Percentiles rank a stretch among this genome's conserved stretches.
Evolutionary conservation across 2,888 invertebrate species (phyloP).

Genomic region (Tinea trinotella): DNA sequence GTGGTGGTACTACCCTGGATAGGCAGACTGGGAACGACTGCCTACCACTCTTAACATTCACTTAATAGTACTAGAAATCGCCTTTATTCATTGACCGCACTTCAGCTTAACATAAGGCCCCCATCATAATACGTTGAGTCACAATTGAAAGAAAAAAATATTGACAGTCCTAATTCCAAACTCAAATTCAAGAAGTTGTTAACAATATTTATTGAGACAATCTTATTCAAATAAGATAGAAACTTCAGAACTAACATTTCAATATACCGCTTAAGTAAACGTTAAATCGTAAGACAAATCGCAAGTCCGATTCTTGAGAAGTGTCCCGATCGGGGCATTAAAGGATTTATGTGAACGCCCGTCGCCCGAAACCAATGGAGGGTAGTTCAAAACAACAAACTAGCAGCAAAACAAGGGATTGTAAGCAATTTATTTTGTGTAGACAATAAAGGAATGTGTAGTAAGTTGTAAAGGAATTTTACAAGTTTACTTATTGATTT

Average conservation of each 20-base stretch:
- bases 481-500: too few relatives aligned
- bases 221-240: background rate
- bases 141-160: too few relatives aligned
- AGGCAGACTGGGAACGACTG: too few relatives aligned
- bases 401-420: conserved; percentile 8
- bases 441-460: conserved; percentile 8
- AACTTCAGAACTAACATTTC: background rate
- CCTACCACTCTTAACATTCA: too few relatives aligned
- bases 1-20: too few relatives aligned
- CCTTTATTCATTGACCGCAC: too few relatives aligned
- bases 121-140: too few relatives aligned
- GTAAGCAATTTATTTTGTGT: conserved; percentile 8
- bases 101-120: too few relatives aligned
- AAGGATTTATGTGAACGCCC: background rate
- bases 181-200: too few relatives aligned
- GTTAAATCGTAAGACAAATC: conserved; percentile 11
- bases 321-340: conserved; percentile 10
- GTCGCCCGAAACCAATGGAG: conserved; percentile 12
- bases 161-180: too few relatives aligned
- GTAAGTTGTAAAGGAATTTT: conserved; percentile 2
- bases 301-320: conserved; percentile 11
- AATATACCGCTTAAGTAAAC: background rate
- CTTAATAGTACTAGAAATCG: too few relatives aligned
- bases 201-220: too few relatives aligned
- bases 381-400: conserved; percentile 14